These are phyloP conservation scores for Muscidifurax raptorellus DNA, from an alignment of 1,140 invertebrate species.

Conservation along the genomic window DNA sequence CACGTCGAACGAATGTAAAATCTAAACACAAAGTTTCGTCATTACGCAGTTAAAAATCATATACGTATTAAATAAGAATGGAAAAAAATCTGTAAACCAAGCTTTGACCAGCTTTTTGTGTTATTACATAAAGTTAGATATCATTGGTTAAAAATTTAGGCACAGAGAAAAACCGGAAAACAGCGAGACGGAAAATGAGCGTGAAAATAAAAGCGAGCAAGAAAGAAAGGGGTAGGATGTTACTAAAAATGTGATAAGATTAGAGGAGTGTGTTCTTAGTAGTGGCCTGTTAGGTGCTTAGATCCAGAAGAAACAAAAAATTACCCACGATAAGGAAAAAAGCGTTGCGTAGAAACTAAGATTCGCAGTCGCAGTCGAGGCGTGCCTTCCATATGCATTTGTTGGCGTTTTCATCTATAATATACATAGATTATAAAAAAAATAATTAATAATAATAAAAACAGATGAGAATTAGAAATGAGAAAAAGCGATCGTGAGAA, in stretches of 20 bases:
- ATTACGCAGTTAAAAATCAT: slow-evolving; percentile 39
- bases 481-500: slow-evolving; percentile 48
- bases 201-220: slow-evolving; percentile 43
- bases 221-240: slow-evolving; percentile 60
- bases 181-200: slow-evolving; percentile 4
- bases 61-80: slow-evolving; percentile 36
- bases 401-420: slow-evolving; percentile 73
- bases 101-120: slow-evolving; percentile 46
- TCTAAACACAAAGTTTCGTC: slow-evolving; percentile 20
- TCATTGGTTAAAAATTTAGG: slow-evolving; percentile 42
- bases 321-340: slow-evolving; percentile 61
- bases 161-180: slow-evolving; percentile 15
- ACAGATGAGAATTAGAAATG: slow-evolving; percentile 42
- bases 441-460: slow-evolving; percentile 36
- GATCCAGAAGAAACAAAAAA: slow-evolving; percentile 61
- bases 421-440: slow-evolving; percentile 55
- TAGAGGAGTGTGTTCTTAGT: slow-evolving; percentile 73
- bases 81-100: slow-evolving; percentile 28
- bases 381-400: slow-evolving; percentile 76
- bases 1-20: slow-evolving; percentile 14
- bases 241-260: slow-evolving; percentile 73
- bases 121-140: slow-evolving; percentile 38
- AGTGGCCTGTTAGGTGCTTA: slow-evolving; percentile 75
- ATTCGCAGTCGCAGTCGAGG: slow-evolving; percentile 69
- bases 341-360: slow-evolving; percentile 62